Percentiles rank a stretch among this genome's conserved stretches.
phyloP scores from a whole-genome alignment of 1,140 invertebrate species.

The Macrotrachela quadricornifera region DNA sequence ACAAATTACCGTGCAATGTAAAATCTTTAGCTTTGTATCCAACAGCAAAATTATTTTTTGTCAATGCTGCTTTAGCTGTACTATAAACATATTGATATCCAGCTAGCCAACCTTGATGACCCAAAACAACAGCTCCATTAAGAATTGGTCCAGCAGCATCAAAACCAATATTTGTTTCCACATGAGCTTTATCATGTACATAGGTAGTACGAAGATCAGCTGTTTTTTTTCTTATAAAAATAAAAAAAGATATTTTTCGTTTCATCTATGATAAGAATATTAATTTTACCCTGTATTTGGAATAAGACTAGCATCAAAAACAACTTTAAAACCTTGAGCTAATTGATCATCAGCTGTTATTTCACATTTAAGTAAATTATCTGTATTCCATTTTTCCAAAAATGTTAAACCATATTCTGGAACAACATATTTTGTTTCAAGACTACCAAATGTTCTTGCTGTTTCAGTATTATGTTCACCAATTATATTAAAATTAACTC shows the following conservation, averaged over 20 bases:
- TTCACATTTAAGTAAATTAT: slow-evolving; percentile 78
- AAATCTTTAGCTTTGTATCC: slow-evolving; percentile 72
- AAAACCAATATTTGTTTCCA: slow-evolving; percentile 71
- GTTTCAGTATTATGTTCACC: slow-evolving; percentile 69
- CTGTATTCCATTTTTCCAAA: slow-evolving; percentile 95
- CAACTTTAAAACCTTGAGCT: slow-evolving; percentile 62
- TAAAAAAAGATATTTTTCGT: no score
- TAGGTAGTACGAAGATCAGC: slow-evolving; percentile 68
- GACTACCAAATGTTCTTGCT: slow-evolving; percentile 65
- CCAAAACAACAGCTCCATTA: slow-evolving; percentile 47
- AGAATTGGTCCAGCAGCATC: slow-evolving; percentile 62
- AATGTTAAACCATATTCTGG: slow-evolving; percentile 76
- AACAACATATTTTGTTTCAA: slow-evolving; percentile 83
- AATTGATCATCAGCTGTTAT: slow-evolving; percentile 71
- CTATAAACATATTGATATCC: slow-evolving; percentile 76
- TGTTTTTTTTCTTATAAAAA: slow-evolving; percentile 44
- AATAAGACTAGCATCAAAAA: slow-evolving; percentile 70
- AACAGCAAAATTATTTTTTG: slow-evolving; percentile 77
- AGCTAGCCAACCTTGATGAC: slow-evolving; percentile 61
- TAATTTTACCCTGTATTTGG: slow-evolving; percentile 65
- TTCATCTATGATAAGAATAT: no score
- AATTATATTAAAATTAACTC: slow-evolving; percentile 70
- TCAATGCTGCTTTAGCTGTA: slow-evolving; percentile 60
- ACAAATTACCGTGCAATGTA: slow-evolving; percentile 68
- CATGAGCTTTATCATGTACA: slow-evolving; percentile 57